Percentiles rank a stretch among this genome's conserved stretches.
Evolutionary conservation across 2,888 invertebrate genomes (phyloP).

Genomic region (Rhagium mordax): DNA sequence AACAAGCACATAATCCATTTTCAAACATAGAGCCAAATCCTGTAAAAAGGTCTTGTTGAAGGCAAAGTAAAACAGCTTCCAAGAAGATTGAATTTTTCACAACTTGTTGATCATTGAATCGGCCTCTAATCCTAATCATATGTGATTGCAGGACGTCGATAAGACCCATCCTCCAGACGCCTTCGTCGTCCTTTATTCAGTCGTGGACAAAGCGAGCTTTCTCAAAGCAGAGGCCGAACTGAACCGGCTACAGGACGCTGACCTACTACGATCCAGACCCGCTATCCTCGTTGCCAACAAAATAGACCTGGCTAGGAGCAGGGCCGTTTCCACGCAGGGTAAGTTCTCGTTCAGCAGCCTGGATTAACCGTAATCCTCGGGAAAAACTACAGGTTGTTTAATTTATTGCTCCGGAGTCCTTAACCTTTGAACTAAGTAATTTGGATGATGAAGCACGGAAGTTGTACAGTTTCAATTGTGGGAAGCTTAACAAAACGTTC

Average conservation of each 20-base stretch:
- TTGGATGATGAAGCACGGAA: no score
- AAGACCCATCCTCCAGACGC: constrained; percentile 83
- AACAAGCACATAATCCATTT: neutral
- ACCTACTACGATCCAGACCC: constrained; percentile 83
- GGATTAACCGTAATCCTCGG: neutral
- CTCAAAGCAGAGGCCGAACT: constrained; percentile 87
- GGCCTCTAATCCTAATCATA: neutral
- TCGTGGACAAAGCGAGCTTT: constrained; percentile 92
- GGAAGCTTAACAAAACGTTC: no score
- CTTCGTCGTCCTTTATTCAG: constrained; percentile 91
- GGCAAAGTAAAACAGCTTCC: neutral
- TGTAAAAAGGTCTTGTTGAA: neutral
- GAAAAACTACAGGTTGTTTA: neutral
- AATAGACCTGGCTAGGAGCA: constrained; percentile 91
- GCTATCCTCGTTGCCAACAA: constrained; percentile 94
- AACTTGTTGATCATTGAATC: constrained; percentile 17
- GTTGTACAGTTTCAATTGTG: no score
- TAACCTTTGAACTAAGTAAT: neutral
- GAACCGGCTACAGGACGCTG: constrained; percentile 83
- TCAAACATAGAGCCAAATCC: neutral
- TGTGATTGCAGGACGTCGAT: constrained; percentile 78
- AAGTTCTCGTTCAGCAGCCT: constrained; percentile 52
- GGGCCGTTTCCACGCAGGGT: constrained; percentile 94
- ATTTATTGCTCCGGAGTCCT: neutral
- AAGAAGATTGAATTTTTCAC: neutral